phyloP scores from a whole-genome alignment of 37 sponge, comb jelly and placozoan genomes.

The Ephydatia muelleri region DNA sequence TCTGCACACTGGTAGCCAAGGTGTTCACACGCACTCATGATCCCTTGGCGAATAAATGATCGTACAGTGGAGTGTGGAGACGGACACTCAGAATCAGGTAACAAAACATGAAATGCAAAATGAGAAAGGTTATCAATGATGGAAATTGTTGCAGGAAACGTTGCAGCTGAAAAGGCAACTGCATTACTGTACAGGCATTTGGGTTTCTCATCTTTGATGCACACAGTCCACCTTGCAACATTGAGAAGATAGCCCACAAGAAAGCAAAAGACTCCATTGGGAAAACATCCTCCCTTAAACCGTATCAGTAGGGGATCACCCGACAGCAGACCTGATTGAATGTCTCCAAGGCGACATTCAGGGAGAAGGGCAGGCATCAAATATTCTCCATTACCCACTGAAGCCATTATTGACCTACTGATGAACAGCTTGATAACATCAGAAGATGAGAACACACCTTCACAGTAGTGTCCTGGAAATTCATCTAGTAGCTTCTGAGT shows the following conservation, averaged over 20 bases:
- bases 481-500: neutral
- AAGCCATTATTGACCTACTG: neutral
- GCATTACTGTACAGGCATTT: too few relatives aligned
- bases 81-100: too few relatives aligned
- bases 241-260: neutral
- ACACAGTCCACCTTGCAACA: neutral
- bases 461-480: neutral
- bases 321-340: neutral
- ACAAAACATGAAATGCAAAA: too few relatives aligned
- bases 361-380: constrained; percentile 3
- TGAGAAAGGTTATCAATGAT: too few relatives aligned
- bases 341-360: neutral
- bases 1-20: too few relatives aligned
- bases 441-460: neutral
- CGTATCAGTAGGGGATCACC: neutral
- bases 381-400: neutral
- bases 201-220: neutral
- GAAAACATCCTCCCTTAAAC: neutral
- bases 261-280: neutral
- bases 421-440: constrained; percentile 3
- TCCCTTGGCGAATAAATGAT: too few relatives aligned
- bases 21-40: too few relatives aligned
- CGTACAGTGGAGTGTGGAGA: too few relatives aligned
- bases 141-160: too few relatives aligned
- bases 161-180: too few relatives aligned